A percentile compares a stretch with the other conserved stretches of the same genome.
phyloP scores from a whole-genome alignment of 2,888 invertebrate species.

The Rhingia campestris region DNA sequence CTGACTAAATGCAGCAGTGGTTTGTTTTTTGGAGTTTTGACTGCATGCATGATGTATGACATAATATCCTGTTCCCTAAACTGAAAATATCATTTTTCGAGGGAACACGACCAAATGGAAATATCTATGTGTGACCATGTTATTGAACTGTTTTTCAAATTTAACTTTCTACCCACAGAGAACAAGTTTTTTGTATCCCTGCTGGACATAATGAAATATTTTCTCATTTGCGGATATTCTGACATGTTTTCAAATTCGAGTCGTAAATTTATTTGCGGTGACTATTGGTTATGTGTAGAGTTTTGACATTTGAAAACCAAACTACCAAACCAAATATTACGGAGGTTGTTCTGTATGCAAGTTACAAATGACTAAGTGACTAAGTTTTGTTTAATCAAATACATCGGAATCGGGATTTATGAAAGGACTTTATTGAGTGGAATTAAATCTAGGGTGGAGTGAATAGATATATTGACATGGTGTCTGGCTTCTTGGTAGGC shows the following conservation, averaged over 20 bases:
- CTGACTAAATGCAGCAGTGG: slow-evolving; percentile 10
- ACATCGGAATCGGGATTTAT: no score
- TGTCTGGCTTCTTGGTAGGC: no score
- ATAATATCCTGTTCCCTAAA: slow-evolving; percentile 25
- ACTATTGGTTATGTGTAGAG: neutral
- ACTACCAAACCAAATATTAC: no score
- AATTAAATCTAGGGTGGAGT: no score
- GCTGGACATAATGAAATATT: slow-evolving; percentile 3
- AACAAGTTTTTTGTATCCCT: neutral
- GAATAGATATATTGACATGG: no score
- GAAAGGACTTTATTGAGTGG: no score
- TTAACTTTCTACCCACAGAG: slow-evolving; percentile 19
- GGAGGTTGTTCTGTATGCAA: no score
- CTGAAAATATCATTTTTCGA: neutral
- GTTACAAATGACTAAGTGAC: no score
- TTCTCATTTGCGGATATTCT: neutral
- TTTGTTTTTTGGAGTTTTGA: slow-evolving; percentile 16
- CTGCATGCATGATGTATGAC: slow-evolving; percentile 29
- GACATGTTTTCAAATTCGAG: neutral
- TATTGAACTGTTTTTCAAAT: slow-evolving; percentile 18
- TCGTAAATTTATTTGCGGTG: no score
- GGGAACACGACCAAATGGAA: slow-evolving; percentile 5
- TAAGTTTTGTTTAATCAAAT: no score
- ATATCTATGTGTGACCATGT: neutral
- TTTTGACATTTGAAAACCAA: no score